Percentiles rank a stretch among this genome's conserved stretches.
Evolutionary conservation across 2,888 invertebrate species (phyloP).

Genomic region (Apamea epomidion): DNA sequence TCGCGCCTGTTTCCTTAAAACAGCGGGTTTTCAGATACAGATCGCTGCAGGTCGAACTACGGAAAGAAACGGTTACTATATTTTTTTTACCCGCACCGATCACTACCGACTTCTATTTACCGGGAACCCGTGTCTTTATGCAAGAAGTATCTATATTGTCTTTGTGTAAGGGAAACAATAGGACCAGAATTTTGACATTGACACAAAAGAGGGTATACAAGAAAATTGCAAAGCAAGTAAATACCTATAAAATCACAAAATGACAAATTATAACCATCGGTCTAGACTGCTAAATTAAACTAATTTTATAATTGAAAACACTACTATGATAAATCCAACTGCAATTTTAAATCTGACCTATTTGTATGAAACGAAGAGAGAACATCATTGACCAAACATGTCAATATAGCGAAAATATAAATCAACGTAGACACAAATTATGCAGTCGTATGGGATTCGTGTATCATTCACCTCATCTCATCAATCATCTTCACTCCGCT

Average conservation of each 20-base stretch:
- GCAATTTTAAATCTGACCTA: not conserved
- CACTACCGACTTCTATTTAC: not conserved
- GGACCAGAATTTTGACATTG: too few species aligned
- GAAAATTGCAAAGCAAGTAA: not conserved
- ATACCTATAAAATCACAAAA: too few species aligned
- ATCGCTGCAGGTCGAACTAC: not conserved
- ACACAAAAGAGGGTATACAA: not conserved
- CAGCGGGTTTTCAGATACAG: not conserved
- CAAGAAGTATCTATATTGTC: not conserved
- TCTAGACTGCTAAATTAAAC: not conserved
- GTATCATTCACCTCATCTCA: conserved; percentile 58
- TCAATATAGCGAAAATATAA: conserved; percentile 39
- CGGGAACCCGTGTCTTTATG: not conserved
- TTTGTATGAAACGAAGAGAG: not conserved
- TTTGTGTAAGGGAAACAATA: not conserved
- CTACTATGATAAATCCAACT: not conserved
- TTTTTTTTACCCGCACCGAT: not conserved
- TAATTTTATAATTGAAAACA: not conserved
- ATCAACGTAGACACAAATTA: conserved; percentile 49
- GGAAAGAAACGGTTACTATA: not conserved
- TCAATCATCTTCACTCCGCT: conserved; percentile 60
- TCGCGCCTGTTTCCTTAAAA: not conserved
- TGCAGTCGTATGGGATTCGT: conserved; percentile 57
- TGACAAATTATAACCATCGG: not conserved
- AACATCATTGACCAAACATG: conserved; percentile 21